A percentile compares a stretch with the other conserved stretches of the same genome.
Evolutionary conservation across 2,888 invertebrate species (phyloP).

Genomic region (Hylaea fasciaria): DNA sequence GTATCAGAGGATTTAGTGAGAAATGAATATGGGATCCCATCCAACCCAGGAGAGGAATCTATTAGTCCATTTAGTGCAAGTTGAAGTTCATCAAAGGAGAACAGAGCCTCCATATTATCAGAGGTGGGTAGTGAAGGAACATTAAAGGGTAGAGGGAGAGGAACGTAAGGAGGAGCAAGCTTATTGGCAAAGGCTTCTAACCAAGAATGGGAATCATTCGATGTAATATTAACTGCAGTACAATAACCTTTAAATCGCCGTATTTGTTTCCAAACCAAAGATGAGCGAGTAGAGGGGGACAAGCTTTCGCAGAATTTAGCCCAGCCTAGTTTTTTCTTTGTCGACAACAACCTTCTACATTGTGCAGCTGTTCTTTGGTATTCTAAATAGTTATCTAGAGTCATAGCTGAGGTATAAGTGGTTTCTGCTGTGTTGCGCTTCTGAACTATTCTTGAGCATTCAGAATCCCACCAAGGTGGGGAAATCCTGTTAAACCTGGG

Average conservation of each 20-base stretch:
- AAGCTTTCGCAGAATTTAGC: slow-evolving; percentile 22
- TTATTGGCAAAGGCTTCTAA: not conserved
- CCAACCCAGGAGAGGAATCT: slow-evolving; percentile 26
- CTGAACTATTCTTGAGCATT: slow-evolving; percentile 9
- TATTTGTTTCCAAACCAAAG: slow-evolving; percentile 28
- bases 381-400: slow-evolving; percentile 1
- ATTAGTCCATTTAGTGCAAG: slow-evolving; percentile 14
- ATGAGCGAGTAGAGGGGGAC: slow-evolving; percentile 23
- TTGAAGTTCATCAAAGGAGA: slow-evolving; percentile 12
- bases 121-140: not conserved
- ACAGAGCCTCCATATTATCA: not conserved
- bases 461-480: slow-evolving; percentile 29
- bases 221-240: no score
- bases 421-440: slow-evolving; percentile 16
- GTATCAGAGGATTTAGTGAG: no score
- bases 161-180: slow-evolving; percentile 1
- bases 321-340: slow-evolving; percentile 28
- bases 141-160: not conserved
- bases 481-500: slow-evolving; percentile 6
- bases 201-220: not conserved
- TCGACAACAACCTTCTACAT: not conserved
- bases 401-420: slow-evolving; percentile 6
- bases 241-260: not conserved
- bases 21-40: slow-evolving; percentile 25
- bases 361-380: slow-evolving; percentile 16